Evolutionary conservation across 2,888 invertebrate species (phyloP).

Genomic region (Lasioglossum villosulum): DNA sequence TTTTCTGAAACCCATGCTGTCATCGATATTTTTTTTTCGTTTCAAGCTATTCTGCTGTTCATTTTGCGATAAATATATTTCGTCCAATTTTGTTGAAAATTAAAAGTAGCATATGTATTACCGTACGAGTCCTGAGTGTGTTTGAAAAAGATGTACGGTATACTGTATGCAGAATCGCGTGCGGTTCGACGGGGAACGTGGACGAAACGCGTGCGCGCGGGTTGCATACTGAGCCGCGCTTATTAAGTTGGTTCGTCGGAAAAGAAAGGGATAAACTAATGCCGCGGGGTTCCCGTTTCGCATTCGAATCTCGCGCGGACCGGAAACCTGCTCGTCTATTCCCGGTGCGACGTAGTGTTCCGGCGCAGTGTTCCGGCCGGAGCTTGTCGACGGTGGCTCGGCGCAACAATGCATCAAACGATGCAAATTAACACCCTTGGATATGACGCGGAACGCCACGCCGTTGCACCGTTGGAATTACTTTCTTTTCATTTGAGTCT

Average conservation of each 20-base stretch:
- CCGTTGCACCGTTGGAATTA: slow-evolving; percentile 11
- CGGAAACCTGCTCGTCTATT: background rate
- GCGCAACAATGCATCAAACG: slow-evolving; percentile 23
- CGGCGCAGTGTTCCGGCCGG: background rate
- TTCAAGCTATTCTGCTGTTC: too few relatives aligned
- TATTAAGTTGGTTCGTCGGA: slow-evolving; percentile 21
- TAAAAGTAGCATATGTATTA: too few relatives aligned
- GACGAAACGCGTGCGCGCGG: background rate
- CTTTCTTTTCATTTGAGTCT: slow-evolving; percentile 28
- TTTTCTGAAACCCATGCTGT: background rate
- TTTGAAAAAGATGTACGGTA: background rate
- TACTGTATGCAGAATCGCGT: background rate
- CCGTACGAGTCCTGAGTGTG: background rate
- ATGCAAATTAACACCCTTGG: slow-evolving; percentile 32
- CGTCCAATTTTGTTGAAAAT: too few relatives aligned
- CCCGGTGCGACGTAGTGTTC: background rate
- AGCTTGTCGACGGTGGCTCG: background rate
- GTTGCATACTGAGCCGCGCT: background rate
- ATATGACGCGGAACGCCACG: background rate
- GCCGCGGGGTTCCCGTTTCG: background rate
- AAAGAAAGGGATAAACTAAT: slow-evolving; percentile 11
- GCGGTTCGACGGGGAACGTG: background rate
- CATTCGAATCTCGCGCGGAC: slow-evolving; percentile 8
- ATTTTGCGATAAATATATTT: too few relatives aligned
- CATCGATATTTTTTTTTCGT: too few relatives aligned